These are phyloP conservation scores for Ptilodon capucinus DNA, from an alignment of 2,888 invertebrate species.

Conservation along the genomic window DNA sequence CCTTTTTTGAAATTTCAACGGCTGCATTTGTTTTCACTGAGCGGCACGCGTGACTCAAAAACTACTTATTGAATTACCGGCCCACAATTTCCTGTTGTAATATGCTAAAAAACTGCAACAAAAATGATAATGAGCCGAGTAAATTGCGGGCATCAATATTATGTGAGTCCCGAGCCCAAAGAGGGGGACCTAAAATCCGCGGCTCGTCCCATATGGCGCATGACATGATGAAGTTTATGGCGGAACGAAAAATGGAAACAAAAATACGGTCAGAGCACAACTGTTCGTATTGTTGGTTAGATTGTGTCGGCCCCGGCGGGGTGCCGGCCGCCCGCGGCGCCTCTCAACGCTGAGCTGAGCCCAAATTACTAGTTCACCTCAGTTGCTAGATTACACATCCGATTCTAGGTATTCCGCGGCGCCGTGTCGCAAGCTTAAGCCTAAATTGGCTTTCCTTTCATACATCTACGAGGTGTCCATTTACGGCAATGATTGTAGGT, in stretches of 20 bases:
- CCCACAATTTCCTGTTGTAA: conserved; percentile 23
- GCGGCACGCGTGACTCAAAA: conserved; percentile 28
- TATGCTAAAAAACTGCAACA: conserved; percentile 18
- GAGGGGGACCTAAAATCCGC: conserved; percentile 57
- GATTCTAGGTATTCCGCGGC: conserved; percentile 38
- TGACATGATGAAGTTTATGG: conserved; percentile 67
- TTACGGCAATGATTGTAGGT: conserved; percentile 20
- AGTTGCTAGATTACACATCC: conserved; percentile 42
- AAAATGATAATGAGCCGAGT: conserved; percentile 28
- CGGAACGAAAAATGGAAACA: conserved; percentile 58
- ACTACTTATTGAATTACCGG: conserved; percentile 21
- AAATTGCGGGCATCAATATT: conserved; percentile 49
- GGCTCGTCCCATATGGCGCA: conserved; percentile 60
- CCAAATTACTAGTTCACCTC: conserved; percentile 63
- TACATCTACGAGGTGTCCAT: conserved; percentile 14
- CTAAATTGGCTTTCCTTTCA: conserved; percentile 29
- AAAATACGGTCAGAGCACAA: conserved; percentile 59
- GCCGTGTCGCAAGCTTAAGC: conserved; percentile 32
- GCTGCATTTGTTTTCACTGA: conserved; percentile 32
- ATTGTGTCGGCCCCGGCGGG: conserved; percentile 59
- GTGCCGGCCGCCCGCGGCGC: conserved; percentile 60
- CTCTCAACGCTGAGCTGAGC: conserved; percentile 55
- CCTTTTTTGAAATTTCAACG: conserved; percentile 53
- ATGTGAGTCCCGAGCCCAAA: conserved; percentile 31
- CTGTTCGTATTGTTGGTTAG: conserved; percentile 62